A percentile compares a stretch with the other conserved stretches of the same genome.
Conservation (phyloP, 2,888 invertebrate genomes). For the Fissipunctia ypsillon region DNA sequence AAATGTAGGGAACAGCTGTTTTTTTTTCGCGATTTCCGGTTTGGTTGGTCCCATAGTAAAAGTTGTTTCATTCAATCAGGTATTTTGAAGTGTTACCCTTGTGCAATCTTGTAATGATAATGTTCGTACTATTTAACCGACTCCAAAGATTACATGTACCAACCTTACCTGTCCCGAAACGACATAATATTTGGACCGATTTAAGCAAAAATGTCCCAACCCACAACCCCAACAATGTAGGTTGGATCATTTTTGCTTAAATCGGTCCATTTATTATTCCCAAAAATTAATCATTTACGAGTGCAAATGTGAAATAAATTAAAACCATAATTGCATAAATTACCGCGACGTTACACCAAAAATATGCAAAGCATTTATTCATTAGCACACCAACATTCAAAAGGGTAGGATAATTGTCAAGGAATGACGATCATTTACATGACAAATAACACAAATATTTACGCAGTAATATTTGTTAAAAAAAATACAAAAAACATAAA, state of each 20-base stretch:
- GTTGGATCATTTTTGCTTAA: no score
- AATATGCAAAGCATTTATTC: slow-evolving; percentile 49
- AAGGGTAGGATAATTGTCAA: slow-evolving; percentile 55
- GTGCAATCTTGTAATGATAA: no score
- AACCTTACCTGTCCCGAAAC: not conserved
- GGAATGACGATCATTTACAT: slow-evolving; percentile 50
- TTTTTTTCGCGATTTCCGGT: no score
- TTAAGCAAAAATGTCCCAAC: no score
- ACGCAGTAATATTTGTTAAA: slow-evolving; percentile 44
- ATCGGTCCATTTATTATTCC: no score
- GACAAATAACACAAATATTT: slow-evolving; percentile 51
- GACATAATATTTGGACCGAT: no score
- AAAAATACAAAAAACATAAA: slow-evolving; percentile 30
- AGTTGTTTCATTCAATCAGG: no score
- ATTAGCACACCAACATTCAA: slow-evolving; percentile 32
- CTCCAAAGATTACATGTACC: not conserved
- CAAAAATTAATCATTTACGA: slow-evolving; percentile 12
- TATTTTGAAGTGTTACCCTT: no score
- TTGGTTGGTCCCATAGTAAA: no score
- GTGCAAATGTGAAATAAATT: slow-evolving; percentile 35
- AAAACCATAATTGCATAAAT: slow-evolving; percentile 31
- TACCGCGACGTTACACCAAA: slow-evolving; percentile 19
- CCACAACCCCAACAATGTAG: no score
- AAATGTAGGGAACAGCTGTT: no score
- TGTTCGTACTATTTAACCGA: not conserved